Base-by-base conservation (phyloP, 2,888 invertebrate genomes). In the Syritta pipiens region DNA sequence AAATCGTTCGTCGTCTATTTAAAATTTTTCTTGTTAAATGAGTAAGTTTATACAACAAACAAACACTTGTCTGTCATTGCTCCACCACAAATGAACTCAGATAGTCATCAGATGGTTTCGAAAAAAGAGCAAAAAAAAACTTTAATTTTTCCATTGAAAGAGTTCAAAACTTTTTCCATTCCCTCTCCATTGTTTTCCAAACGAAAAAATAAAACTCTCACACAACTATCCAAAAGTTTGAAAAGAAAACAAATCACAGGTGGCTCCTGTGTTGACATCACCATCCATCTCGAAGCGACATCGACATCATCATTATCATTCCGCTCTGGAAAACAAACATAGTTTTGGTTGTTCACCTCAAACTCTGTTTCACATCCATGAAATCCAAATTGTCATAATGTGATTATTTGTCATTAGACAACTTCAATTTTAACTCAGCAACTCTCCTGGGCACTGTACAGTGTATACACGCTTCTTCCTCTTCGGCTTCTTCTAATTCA, bases 361-460 rank as follows among this genome's bases (percentile, higher is more conserved):
- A 3, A 24, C 35, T 12, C 7, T 24, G 12, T 7, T 14, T 14
- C 28, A 20, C 48, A 68, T 60, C 37, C 24, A 22, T 55, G 9
- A 40, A 62, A 48, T 46, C 62, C 2, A 57, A 57, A 68, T 59
- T 48, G 57, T 57, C 57, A 57, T 28, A 71, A 55, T 62, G 71
- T 71, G 62, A 71, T 71, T 71, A 71, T 71, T 55, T 71, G 53
- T 71, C 71, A 71, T 71, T 71, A 71, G 53, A 55, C 40, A 40
- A 24, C 10, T 22, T 17, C 9, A 44, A 32, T 24, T 37, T 35
- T 10, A 44, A 14, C n/a, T n/a, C n/a, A n/a, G n/a, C 19, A 20
- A 9, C 2, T 20, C 22, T 2, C 14, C 24, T 14, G 2, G 20
- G 12, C 10, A 14, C 19, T 7, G 12, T n/a, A 3, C 5, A 7